Evolutionary conservation across 2,797 vertebrate species (phyloP).

Genomic region (Leucoraja ocellata): DNA sequence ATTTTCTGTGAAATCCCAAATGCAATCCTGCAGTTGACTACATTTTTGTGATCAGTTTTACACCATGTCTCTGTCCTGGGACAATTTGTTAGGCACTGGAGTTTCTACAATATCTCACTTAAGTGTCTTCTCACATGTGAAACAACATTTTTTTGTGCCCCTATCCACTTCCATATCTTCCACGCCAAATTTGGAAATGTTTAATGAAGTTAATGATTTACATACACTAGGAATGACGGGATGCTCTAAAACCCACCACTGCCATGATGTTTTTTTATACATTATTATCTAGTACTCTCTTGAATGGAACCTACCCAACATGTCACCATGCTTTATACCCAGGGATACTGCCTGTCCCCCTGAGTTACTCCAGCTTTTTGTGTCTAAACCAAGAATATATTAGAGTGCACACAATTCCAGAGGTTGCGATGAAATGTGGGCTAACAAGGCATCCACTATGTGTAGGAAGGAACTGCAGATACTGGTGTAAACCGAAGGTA

Average conservation of each 20-base stretch:
- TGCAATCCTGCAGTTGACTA: neutral
- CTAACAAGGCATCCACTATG: neutral
- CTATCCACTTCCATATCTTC: neutral
- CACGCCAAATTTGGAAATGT: neutral
- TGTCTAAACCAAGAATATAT: neutral
- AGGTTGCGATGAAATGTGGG: neutral
- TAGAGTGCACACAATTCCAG: neutral
- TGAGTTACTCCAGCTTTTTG: no score
- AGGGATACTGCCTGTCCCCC: no score
- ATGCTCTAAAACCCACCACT: no score
- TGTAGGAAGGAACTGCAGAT: no score
- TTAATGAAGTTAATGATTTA: neutral
- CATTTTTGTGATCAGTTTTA: neutral
- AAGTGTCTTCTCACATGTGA: neutral
- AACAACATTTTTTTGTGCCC: neutral
- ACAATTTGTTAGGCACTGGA: neutral
- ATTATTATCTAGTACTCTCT: neutral
- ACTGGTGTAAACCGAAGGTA: no score
- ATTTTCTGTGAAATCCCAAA: slow-evolving; percentile 6
- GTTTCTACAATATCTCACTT: neutral
- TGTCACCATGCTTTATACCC: no score
- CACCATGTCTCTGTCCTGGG: neutral
- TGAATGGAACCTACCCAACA: neutral
- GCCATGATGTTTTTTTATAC: neutral
- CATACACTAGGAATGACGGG: neutral